Evolutionary conservation across 1,140 invertebrate genomes (phyloP), one percentile per base, ranked within the genome.

Genomic region (Lepidurus couesii): DNA sequence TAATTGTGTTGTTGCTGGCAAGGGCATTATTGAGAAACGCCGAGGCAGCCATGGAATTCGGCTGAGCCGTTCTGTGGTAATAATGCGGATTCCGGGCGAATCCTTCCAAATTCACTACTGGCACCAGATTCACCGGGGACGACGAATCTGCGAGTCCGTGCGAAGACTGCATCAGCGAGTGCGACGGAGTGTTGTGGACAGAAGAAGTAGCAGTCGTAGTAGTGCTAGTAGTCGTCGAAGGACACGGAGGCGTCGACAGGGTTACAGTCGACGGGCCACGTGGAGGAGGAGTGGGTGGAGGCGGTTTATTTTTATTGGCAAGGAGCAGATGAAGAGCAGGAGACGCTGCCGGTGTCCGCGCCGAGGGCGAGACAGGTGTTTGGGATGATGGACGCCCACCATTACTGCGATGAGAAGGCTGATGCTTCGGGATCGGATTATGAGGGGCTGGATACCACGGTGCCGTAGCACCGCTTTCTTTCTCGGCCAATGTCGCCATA

Each of bases 301-400:
- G 53, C 53, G 53, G 53, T 21, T 65, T 65, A 65, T 65, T 65
- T 10, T 65, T 65, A 65, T 65, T 65, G 53, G 53, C 53, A 65
- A 65, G 53, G 53, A 65, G 53, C 16, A 65, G 53, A 65, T 65
- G 53, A 65, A 65, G 53, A 65, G 53, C 53, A 21, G 53, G 53
- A 21, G 53, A 65, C 16, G 16, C 53, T 65, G 16, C 16, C 53
- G 53, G 53, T 65, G 34, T 34, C 34, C 34, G 34, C 34, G 34
- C 34, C 34, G 34, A 34, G 34, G 34, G 34, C 34, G 53, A 65
- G 53, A 65, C 53, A 65, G 53, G 53, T 65, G 53, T 65, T 65
- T 65, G 53, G 21, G 53, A 65, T 65, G 53, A 65, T 16, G 13
- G 53, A 65, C 53, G 53, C 53, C 16, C 53, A 65, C 53, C 21